Evolutionary conservation across 1,140 invertebrate species (phyloP), one percentile per base, ranked within the genome.

Genomic region (Panagrolaimus sp.): DNA sequence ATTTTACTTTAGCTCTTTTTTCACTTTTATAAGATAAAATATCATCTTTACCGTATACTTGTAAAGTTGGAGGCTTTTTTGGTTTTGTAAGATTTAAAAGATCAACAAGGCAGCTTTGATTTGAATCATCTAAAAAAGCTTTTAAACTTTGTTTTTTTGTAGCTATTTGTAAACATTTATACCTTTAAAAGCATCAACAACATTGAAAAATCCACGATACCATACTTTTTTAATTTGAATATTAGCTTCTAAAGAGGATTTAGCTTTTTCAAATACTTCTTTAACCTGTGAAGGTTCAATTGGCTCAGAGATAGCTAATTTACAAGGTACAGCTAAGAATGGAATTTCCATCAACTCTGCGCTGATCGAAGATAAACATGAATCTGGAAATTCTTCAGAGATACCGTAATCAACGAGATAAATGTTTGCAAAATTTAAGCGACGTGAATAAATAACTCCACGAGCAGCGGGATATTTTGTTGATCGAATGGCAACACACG

Each of bases 401-500:
- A 57, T 57, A 16, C 51, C 51, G 51, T 57, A 57, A 57, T 57
- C 51, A 27, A 57, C 51, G 51, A 57, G 51, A 27, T 20, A 57
- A 27, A 16, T 57, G 4, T n/a, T 13, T 0, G 51, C 51, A 23
- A n/a, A 57, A 16, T 57, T 57, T 1, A n/a, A 8, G 0, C 51
- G 8, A 20, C 51, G 51, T 11, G 51, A 57, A 20, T 57, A 57
- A 27, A 57, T 57, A 11, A 57, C 51, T 11, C 51, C 51, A 1
- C 51, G 14, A 20, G 51, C 51, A 11, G 51, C 51, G 4, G 14
- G 14, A 20, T 57, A 57, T 4, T 57, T 57, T 3, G 20, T 3
- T 11, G 51, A 25, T 16, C 27, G 20, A 11, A 57, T 27, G 11
- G 51, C 27, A 27, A 57, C 51, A 57, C 51, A 57, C 9, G 51